Percentiles rank a stretch among this genome's conserved stretches.
Evolutionary conservation across 2,888 invertebrate genomes (phyloP).

Genomic region (Incurvaria masculella): DNA sequence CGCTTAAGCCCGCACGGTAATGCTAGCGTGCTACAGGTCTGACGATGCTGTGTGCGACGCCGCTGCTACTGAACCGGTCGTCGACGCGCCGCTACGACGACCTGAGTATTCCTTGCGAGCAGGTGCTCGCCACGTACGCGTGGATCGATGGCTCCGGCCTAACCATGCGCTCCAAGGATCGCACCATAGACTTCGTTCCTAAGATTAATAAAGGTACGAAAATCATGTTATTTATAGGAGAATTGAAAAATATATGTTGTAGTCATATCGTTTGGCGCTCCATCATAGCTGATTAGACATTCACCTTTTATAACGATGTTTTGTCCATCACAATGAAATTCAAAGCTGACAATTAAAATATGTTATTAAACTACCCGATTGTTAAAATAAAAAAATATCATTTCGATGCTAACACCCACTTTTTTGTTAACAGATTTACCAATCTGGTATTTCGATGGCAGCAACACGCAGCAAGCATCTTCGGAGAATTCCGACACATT

Average conservation of each 20-base stretch:
- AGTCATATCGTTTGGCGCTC: too few relatives aligned
- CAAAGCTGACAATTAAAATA: too few relatives aligned
- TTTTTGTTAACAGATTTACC: slow-evolving; percentile 56
- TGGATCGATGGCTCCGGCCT: slow-evolving; percentile 78
- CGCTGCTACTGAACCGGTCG: slow-evolving; percentile 40
- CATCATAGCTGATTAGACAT: too few relatives aligned
- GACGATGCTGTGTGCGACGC: slow-evolving; percentile 22
- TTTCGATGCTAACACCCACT: slow-evolving; percentile 15
- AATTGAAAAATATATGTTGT: too few relatives aligned
- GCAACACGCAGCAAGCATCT: slow-evolving; percentile 64
- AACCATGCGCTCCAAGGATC: slow-evolving; percentile 64
- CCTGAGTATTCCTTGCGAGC: slow-evolving; percentile 57
- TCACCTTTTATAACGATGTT: too few relatives aligned
- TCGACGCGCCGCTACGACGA: slow-evolving; percentile 56
- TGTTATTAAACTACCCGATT: too few relatives aligned
- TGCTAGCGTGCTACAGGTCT: too few relatives aligned
- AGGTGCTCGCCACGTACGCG: slow-evolving; percentile 63
- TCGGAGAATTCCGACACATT: slow-evolving; percentile 69
- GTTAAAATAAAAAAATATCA: too few relatives aligned
- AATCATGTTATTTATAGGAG: too few relatives aligned
- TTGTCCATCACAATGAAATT: too few relatives aligned
- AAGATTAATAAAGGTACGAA: slow-evolving; percentile 47
- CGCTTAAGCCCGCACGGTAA: too few relatives aligned
- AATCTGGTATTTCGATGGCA: slow-evolving; percentile 75
- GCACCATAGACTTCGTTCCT: slow-evolving; percentile 65